Evolutionary conservation across 1,140 invertebrate genomes (phyloP).

Genomic region (Dreissena rostriformis): DNA sequence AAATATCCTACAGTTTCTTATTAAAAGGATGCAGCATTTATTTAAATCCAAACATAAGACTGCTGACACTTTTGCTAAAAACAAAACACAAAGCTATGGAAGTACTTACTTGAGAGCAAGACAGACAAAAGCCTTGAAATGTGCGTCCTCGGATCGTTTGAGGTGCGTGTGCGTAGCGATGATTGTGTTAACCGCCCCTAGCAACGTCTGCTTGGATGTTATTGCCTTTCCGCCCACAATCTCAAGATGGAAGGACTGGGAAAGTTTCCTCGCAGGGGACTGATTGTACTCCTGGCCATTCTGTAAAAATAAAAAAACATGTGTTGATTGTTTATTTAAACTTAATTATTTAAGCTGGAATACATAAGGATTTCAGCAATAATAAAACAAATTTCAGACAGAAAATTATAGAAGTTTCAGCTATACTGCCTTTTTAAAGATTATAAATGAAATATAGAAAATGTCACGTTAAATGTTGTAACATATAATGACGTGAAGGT

Average conservation of each 20-base stretch:
- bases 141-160: constrained; percentile 96
- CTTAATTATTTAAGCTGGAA: no score
- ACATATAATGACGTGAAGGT: no score
- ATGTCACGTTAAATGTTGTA: no score
- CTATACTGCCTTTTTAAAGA: no score
- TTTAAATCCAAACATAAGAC: not conserved
- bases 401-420: no score
- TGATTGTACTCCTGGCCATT: constrained; percentile 95
- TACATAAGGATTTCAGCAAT: no score
- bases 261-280: constrained; percentile 96
- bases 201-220: constrained; percentile 95
- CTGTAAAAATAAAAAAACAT: constrained; percentile 64
- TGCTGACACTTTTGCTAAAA: not conserved
- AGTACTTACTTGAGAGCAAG: constrained; percentile 94
- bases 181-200: constrained; percentile 96
- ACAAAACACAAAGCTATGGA: not conserved
- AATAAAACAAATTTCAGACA: no score
- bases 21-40: no score
- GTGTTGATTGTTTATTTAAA: no score
- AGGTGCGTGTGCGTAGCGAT: constrained; percentile 94
- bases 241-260: constrained; percentile 98
- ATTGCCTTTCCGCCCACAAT: constrained; percentile 92
- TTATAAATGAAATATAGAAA: no score
- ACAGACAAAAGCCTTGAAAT: constrained; percentile 99
- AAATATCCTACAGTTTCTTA: no score